Evolutionary conservation across 2,888 invertebrate species (phyloP).

Genomic region (Agonopterix heracliana): DNA sequence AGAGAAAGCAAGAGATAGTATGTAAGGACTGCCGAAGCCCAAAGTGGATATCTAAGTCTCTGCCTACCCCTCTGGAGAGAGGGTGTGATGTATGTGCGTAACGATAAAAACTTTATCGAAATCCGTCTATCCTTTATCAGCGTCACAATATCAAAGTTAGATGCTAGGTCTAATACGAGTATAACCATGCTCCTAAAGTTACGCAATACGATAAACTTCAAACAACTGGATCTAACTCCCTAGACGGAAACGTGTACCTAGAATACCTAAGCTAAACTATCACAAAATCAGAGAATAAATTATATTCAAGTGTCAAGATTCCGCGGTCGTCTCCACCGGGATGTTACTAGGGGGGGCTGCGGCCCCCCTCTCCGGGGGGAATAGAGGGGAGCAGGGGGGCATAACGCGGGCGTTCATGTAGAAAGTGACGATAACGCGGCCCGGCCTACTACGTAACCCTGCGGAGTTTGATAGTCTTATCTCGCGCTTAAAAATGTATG

Average conservation of each 20-base stretch:
- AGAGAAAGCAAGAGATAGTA: too few species aligned
- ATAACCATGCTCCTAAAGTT: too few species aligned
- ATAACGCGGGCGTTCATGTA: slow-evolving; percentile 73
- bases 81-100: too few species aligned
- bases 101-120: too few species aligned
- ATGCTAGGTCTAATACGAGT: too few species aligned
- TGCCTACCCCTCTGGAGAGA: too few species aligned
- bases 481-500: slow-evolving; percentile 67
- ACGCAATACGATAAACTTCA: too few species aligned
- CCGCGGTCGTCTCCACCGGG: slow-evolving; percentile 45
- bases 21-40: too few species aligned
- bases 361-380: slow-evolving; percentile 11
- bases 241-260: not conserved
- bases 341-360: slow-evolving; percentile 13
- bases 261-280: slow-evolving; percentile 9
- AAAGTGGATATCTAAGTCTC: too few species aligned
- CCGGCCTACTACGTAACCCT: slow-evolving; percentile 73
- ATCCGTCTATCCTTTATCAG: too few species aligned
- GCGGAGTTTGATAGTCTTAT: slow-evolving; percentile 54
- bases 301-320: slow-evolving; percentile 70
- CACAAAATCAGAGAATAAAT: slow-evolving; percentile 46
- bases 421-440: slow-evolving; percentile 72
- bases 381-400: slow-evolving; percentile 29
- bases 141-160: too few species aligned
- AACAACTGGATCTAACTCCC: not conserved